A percentile compares a stretch with the other conserved stretches of the same genome.
Evolutionary conservation across 2,113 vertebrate species (phyloP).

Genomic region (Leiothrix lutea): DNA sequence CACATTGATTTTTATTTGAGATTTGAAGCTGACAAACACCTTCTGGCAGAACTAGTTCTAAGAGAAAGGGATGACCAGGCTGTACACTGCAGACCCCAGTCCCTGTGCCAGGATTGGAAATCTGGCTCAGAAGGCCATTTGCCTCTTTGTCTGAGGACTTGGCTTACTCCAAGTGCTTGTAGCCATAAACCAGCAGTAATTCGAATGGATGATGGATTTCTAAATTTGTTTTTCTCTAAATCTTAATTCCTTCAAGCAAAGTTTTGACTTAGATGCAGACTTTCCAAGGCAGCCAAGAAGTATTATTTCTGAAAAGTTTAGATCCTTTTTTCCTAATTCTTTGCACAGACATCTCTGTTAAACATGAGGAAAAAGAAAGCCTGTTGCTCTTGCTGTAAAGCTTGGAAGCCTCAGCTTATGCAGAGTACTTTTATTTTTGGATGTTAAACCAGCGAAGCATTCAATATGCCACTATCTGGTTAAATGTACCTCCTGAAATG

Average conservation of each 20-base stretch:
- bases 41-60: not conserved
- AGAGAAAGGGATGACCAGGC: not conserved
- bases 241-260: not conserved
- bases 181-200: not conserved
- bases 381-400: not conserved
- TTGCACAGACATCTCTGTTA: not conserved
- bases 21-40: not conserved
- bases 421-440: not conserved
- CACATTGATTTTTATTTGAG: not conserved
- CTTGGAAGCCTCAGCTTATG: not conserved
- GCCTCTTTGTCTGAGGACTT: not conserved
- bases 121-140: not conserved
- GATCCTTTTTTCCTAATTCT: not conserved
- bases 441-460: not conserved
- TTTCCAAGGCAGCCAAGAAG: not conserved
- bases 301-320: not conserved
- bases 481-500: not conserved
- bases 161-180: not conserved
- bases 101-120: not conserved
- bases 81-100: not conserved
- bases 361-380: not conserved
- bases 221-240: conserved; percentile 13
- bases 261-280: not conserved
- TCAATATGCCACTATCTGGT: not conserved
- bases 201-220: not conserved